Evolutionary conservation across 2,888 invertebrate genomes (phyloP).

Genomic region (Mellilla xanthometata): DNA sequence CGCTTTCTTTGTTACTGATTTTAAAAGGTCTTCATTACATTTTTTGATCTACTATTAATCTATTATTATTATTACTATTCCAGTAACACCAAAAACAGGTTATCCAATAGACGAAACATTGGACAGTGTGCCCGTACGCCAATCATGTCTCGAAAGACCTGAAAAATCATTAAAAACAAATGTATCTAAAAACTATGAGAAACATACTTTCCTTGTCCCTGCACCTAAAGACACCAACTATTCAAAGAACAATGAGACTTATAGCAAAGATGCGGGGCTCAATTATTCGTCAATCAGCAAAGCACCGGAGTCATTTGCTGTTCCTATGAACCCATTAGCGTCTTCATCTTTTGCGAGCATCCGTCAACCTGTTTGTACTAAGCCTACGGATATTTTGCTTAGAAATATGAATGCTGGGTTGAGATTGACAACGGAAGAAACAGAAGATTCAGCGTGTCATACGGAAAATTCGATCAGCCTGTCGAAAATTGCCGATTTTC

Average conservation of each 20-base stretch:
- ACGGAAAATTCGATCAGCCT: conserved; percentile 64
- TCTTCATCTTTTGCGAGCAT: conserved; percentile 33
- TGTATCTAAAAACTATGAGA: conserved; percentile 28
- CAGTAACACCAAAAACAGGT: conserved; percentile 41
- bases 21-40: too few species aligned
- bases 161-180: conserved; percentile 36
- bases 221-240: background rate
- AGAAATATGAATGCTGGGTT: conserved; percentile 54
- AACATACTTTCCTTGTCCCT: conserved; percentile 22
- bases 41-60: too few species aligned
- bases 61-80: conserved; percentile 22
- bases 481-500: conserved; percentile 68
- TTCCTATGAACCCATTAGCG: conserved; percentile 30
- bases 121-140: conserved; percentile 66
- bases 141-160: conserved; percentile 42
- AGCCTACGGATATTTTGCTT: conserved; percentile 52
- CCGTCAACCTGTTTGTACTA: conserved; percentile 22
- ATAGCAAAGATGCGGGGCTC: background rate
- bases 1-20: too few species aligned
- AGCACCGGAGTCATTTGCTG: conserved; percentile 20
- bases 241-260: background rate
- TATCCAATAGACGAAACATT: conserved; percentile 57
- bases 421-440: conserved; percentile 50
- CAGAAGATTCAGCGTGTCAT: conserved; percentile 19
- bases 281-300: conserved; percentile 3